These are phyloP conservation scores for Zelostemma sp. DNA, from an alignment of 1,140 invertebrate species.

Conservation along the genomic window DNA sequence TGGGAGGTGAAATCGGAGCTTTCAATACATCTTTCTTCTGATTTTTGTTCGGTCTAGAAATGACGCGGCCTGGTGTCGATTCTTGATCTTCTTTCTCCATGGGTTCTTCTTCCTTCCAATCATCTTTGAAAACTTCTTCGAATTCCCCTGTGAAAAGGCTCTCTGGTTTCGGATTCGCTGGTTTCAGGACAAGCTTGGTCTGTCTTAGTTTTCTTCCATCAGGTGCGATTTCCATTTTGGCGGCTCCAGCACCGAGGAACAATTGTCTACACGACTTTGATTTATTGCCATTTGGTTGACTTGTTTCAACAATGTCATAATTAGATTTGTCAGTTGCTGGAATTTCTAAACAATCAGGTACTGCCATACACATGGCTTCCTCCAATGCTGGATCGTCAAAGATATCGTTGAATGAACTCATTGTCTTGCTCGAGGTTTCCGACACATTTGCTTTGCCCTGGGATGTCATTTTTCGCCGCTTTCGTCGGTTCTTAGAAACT, in stretches of 20 bases:
- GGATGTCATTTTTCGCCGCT: neutral
- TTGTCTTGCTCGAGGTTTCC: slow-evolving; percentile 4
- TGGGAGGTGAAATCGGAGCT: too few relatives aligned
- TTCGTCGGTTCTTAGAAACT: slow-evolving; percentile 15
- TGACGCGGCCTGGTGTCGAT: too few relatives aligned
- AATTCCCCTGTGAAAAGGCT: neutral
- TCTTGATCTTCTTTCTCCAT: too few relatives aligned
- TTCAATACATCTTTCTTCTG: too few relatives aligned
- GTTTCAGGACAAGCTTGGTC: slow-evolving; percentile 43
- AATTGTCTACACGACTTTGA: slow-evolving; percentile 31
- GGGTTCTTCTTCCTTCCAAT: slow-evolving; percentile 5
- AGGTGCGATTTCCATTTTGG: slow-evolving; percentile 22
- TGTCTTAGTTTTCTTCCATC: slow-evolving; percentile 52
- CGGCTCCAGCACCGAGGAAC: slow-evolving; percentile 34
- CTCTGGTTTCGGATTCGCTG: slow-evolving; percentile 15
- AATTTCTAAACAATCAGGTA: neutral
- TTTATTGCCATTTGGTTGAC: slow-evolving; percentile 8
- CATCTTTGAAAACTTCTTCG: slow-evolving; percentile 19
- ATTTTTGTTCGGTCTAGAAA: too few relatives aligned
- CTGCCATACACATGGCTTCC: slow-evolving; percentile 21
- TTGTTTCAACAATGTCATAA: neutral
- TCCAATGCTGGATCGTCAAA: slow-evolving; percentile 15
- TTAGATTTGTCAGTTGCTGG: neutral
- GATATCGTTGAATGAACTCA: neutral
- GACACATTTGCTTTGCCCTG: neutral